Evolutionary conservation across 2,797 vertebrate genomes (phyloP), one percentile per base, ranked within the genome.

Genomic region (Fistularia tabacaria): DNA sequence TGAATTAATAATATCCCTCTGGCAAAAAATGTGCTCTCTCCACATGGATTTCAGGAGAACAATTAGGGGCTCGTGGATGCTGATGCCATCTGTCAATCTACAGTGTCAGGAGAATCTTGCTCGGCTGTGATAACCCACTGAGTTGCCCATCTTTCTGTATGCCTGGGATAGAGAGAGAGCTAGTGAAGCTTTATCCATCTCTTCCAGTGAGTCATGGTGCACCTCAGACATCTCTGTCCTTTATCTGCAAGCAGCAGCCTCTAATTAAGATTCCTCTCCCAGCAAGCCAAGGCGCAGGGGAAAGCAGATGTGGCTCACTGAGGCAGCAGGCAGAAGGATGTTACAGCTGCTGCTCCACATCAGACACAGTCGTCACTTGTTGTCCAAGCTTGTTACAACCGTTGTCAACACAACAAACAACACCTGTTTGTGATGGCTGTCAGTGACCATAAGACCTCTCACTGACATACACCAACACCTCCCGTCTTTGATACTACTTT

Each of bases 191-290:
- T 64, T 64, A 49, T 51, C 76, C 64, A 58, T 66, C 64, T 77
- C 69, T 78, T 77, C 69, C 74, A 77, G 72, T 59, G 51, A 74
- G 78, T 75, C 73, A 62, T 3, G 10, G 62, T 63, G 64, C 68
- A 81, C 73, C 82, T 83, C 83, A 85, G 82, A 88, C 83, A 82
- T 79, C 83, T 73, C 77, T 74, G 81, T 82, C 74, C 76, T 84
- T 82, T 82, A 80, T 87, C 71, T 79, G 81, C 81, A 80, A 75
- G 80, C 71, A 79, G 82, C 82, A 77, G 84, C 82, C 87, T 88
- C 83, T 92, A 89, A 92, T 91, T 91, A 90, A 84, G 86, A 90
- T 89, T 89, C 86, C 82, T 77, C 80, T 89, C 87, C 83, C 89
- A 84, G 86, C 77, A 81, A 86, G 87, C 75, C 72, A 62, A 15